phyloP scores from a whole-genome alignment of 1,140 invertebrate genomes.

The Zaprionus camerounensis region DNA sequence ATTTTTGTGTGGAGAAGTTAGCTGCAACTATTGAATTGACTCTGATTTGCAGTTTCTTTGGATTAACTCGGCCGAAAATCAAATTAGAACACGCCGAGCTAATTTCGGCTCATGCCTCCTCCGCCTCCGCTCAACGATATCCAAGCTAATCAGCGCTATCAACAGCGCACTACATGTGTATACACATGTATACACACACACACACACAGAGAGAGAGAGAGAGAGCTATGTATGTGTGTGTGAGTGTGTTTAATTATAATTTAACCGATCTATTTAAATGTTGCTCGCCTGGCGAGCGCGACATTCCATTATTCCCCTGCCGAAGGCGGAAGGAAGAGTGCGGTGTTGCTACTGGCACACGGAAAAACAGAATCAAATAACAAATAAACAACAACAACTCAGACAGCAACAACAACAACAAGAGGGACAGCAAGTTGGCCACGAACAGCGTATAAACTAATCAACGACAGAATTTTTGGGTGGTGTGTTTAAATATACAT shows the following conservation, averaged over 20 bases:
- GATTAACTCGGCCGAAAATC: background rate
- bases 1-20: background rate
- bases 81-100: background rate
- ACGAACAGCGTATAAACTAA: constrained; percentile 56
- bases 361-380: constrained; percentile 17
- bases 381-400: constrained; percentile 22
- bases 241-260: constrained; percentile 29
- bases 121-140: background rate
- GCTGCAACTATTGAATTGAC: background rate
- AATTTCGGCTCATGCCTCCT: background rate
- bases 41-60: background rate
- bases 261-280: constrained; percentile 25
- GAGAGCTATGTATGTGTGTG: background rate
- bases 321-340: constrained; percentile 5
- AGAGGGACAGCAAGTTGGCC: background rate
- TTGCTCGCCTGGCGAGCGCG: constrained; percentile 4
- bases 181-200: background rate
- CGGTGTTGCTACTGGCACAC: background rate
- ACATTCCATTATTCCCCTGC: constrained; percentile 7
- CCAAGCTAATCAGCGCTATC: background rate
- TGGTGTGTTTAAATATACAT: constrained; percentile 53
- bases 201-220: too few relatives aligned
- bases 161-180: background rate
- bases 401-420: background rate
- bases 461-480: constrained; percentile 51